phyloP scores from a whole-genome alignment of 2,888 invertebrate genomes.

The Smittia aterrima region DNA sequence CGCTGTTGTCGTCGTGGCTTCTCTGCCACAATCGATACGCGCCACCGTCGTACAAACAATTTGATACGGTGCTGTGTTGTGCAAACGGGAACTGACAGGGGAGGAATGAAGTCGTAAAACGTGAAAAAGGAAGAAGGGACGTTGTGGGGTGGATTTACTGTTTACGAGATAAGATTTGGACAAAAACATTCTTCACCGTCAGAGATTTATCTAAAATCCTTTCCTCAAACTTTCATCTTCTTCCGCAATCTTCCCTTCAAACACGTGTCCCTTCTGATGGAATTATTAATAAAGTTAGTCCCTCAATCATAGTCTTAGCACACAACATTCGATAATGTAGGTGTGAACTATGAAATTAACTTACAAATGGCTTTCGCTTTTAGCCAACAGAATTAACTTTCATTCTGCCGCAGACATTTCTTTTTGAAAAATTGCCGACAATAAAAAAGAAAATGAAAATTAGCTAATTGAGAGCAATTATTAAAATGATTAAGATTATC shows the following conservation, averaged over 20 bases:
- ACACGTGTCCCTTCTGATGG: background rate
- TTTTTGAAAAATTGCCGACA: constrained; percentile 27
- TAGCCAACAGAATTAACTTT: background rate
- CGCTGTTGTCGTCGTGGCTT: background rate
- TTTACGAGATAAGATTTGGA: constrained; percentile 37
- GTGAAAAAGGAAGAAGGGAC: background rate
- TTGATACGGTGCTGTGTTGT: constrained; percentile 5
- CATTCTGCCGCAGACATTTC: background rate
- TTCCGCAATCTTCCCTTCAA: background rate
- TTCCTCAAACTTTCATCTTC: background rate
- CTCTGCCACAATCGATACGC: constrained; percentile 27
- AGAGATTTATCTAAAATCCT: background rate
- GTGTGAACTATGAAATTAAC: background rate
- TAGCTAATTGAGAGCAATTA: constrained; percentile 40
- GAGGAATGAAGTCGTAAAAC: background rate
- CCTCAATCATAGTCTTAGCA: background rate
- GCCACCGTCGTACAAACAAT: background rate
- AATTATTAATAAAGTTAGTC: background rate
- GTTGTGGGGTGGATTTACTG: constrained; percentile 32
- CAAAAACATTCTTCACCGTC: background rate
- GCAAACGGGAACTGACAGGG: too few species aligned
- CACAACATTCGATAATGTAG: background rate
- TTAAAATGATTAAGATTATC: constrained; percentile 30
- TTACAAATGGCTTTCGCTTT: background rate
- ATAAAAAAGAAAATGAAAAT: constrained; percentile 36